Evolutionary conservation across 2,888 invertebrate genomes (phyloP).

Genomic region (Agriopis aurantiaria): DNA sequence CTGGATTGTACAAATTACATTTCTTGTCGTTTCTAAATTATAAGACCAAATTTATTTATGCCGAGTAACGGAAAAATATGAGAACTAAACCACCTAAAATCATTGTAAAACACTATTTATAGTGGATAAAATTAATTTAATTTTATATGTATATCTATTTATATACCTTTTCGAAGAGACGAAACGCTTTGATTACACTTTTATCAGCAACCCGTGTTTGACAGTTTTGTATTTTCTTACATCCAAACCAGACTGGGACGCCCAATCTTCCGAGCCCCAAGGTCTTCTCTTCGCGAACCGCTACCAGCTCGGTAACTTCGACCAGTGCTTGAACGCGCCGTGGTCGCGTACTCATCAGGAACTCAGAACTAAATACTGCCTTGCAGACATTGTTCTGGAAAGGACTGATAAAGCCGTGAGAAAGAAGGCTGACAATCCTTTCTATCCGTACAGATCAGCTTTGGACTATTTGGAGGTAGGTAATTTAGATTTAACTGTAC

Average conservation of each 20-base stretch:
- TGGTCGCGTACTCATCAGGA: slow-evolving; percentile 66
- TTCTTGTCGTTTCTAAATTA: too few species aligned
- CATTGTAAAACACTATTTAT: too few species aligned
- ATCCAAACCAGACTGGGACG: slow-evolving; percentile 85
- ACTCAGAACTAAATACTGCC: slow-evolving; percentile 78
- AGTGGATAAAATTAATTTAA: too few species aligned
- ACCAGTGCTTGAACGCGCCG: slow-evolving; percentile 83
- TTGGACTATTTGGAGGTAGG: slow-evolving; percentile 81
- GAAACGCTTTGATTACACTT: too few species aligned
- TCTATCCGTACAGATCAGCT: slow-evolving; percentile 75
- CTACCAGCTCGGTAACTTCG: slow-evolving; percentile 87
- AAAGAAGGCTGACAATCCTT: slow-evolving; percentile 54
- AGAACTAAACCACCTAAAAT: too few species aligned
- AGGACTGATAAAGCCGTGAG: slow-evolving; percentile 62
- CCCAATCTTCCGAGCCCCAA: slow-evolving; percentile 85
- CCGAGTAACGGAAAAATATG: too few species aligned
- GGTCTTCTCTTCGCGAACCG: slow-evolving; percentile 85
- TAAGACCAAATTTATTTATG: too few species aligned
- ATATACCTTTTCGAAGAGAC: too few species aligned
- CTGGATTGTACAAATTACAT: too few species aligned
- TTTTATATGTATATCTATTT: too few species aligned
- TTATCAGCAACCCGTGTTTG: too few species aligned
- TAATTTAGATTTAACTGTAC: slow-evolving; percentile 51
- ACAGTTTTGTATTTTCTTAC: neutral
- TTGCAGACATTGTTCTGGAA: slow-evolving; percentile 78